These are phyloP conservation scores for Drosophila villosipedis DNA, from an alignment of 2,888 invertebrate species.

Conservation along the genomic window DNA sequence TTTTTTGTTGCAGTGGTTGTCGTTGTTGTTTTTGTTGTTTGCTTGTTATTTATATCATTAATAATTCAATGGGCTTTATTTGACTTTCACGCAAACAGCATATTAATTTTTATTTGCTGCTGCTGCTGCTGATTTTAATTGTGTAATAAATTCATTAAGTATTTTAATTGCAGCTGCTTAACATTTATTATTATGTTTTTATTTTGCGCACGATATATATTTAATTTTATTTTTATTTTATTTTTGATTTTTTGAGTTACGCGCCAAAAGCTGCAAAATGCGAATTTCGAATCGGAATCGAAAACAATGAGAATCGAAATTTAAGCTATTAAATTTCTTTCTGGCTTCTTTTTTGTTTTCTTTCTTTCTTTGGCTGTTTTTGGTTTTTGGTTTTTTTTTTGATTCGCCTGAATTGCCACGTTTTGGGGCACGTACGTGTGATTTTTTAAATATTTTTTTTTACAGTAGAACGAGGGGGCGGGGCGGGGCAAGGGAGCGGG, in stretches of 20 bases:
- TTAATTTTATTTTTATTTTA: background rate
- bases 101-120: constrained; percentile 55
- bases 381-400: constrained; percentile 27
- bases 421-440: constrained; percentile 76
- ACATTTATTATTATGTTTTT: constrained; percentile 49
- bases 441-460: constrained; percentile 35
- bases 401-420: constrained; percentile 73
- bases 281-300: constrained; percentile 24
- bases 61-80: constrained; percentile 61
- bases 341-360: constrained; percentile 52
- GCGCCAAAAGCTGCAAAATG: constrained; percentile 52
- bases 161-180: constrained; percentile 73
- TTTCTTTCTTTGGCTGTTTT: constrained; percentile 47
- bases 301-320: constrained; percentile 57
- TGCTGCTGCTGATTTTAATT: constrained; percentile 59
- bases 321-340: constrained; percentile 53
- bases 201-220: constrained; percentile 28
- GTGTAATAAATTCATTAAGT: constrained; percentile 77
- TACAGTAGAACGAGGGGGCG: background rate
- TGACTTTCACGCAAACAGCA: constrained; percentile 75
- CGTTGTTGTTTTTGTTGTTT: constrained; percentile 22
- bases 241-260: constrained; percentile 36
- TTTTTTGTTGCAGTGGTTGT: constrained; percentile 18
- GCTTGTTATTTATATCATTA: constrained; percentile 59
- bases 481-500: constrained; percentile 5